These are phyloP conservation scores for Pseudocheirus occidentalis DNA, from an alignment of 2,797 vertebrate species.

Conservation along the genomic window DNA sequence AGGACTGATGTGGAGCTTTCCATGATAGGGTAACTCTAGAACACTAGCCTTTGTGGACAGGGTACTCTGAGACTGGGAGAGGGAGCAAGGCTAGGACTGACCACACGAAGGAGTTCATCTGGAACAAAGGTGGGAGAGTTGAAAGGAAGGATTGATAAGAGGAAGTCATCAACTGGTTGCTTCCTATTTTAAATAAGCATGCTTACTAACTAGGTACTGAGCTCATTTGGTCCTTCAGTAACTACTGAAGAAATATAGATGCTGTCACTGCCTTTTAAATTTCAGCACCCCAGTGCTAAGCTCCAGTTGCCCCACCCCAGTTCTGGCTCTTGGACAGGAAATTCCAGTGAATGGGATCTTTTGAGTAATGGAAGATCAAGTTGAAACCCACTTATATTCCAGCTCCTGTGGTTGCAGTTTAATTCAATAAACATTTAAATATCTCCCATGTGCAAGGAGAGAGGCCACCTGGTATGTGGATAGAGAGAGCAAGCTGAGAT, in stretches of 20 bases:
- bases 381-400: no score
- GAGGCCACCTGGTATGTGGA: neutral
- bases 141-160: neutral
- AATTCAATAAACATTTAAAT: neutral
- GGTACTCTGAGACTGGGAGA: neutral
- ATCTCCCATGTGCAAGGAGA: neutral
- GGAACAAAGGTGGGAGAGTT: neutral
- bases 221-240: neutral
- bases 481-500: neutral
- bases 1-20: neutral
- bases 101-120: neutral
- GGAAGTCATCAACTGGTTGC: neutral
- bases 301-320: neutral
- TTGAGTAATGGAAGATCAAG: neutral
- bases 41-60: neutral
- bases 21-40: neutral
- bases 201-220: neutral
- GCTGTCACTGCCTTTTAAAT: neutral
- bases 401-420: neutral
- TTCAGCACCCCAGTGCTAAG: neutral
- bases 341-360: neutral
- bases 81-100: neutral
- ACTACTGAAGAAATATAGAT: neutral
- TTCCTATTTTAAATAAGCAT: neutral
- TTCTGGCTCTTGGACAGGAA: neutral